Base-by-base conservation (phyloP, 2,888 invertebrate species). In the Lasioglossum oenotherae region DNA sequence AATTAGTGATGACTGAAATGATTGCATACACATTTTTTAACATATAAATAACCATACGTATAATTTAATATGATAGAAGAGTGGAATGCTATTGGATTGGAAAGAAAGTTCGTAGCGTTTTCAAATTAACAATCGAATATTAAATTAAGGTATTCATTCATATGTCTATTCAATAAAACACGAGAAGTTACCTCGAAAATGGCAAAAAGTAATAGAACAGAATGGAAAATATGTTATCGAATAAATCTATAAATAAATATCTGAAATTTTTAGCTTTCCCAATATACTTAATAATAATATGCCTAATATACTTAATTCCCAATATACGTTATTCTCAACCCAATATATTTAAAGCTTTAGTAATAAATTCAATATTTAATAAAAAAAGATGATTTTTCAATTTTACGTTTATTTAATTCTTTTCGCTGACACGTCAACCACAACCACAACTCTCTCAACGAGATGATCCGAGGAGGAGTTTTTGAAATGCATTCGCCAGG, bases 401-500 rank as follows among this genome's bases (percentile, higher is more conserved):
- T 60, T 31, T 60, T 27, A 14, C 27, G 5, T 14, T 53, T 53
- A 53, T 0, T 1, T 8, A 12, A 31, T 27, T 31, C 14, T 12
- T 14, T 14, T 27, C 27, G n/a, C 5, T 2, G 64, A 27, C 31
- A 31, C 14, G 10, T 5, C 64, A 16, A 16, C 31, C 64, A 31
- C 4, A 27, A 27, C 60, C 27, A 14, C 27, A 60, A 60, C 14
- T 27, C 27, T 71, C 69, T 49, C 57, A 19, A 6, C 12, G 84
- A 74, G 71, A 69, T 49, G 57, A 38, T 1, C 69, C n/a, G 53
- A 35, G 67, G 23, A 78, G 74, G 31, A 77, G 57, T 81, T 46
- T 41, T 44, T 35, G 82, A 27, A 82, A 84, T n/a, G 64, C n/a
- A 16, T 53, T 46, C 14, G 64, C 69, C 38, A 12, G 69, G 35